A percentile compares a stretch with the other conserved stretches of the same genome.
Evolutionary conservation across 2,797 vertebrate genomes (phyloP).

Genomic region (Gallinago nigripennis): DNA sequence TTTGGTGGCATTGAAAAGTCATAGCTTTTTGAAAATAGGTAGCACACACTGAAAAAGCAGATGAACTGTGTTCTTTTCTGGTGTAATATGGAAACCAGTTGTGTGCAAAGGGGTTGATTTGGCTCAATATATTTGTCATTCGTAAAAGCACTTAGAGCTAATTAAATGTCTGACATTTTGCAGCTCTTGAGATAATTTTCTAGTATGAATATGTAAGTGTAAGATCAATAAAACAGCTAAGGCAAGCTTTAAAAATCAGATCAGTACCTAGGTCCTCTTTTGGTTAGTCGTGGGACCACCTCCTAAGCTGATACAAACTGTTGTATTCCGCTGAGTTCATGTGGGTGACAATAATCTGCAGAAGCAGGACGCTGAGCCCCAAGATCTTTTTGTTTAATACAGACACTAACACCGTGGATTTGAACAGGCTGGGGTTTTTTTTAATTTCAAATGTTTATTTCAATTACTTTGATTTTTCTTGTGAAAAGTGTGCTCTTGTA

Average conservation of each 20-base stretch:
- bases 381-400: not conserved
- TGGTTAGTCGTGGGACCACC: not conserved
- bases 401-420: slow-evolving; percentile 42
- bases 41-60: not conserved
- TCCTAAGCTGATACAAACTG: not conserved
- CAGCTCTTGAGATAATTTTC: slow-evolving; percentile 33
- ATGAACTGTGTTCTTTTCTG: not conserved
- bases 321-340: not conserved
- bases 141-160: not conserved
- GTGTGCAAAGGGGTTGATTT: not conserved
- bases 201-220: not conserved
- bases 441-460: slow-evolving; percentile 63
- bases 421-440: slow-evolving; percentile 36
- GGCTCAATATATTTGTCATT: not conserved
- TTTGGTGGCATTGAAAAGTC: not conserved
- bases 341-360: not conserved
- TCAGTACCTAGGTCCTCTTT: not conserved
- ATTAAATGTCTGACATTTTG: slow-evolving; percentile 10
- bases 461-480: slow-evolving; percentile 70
- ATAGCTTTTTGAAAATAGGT: not conserved
- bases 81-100: not conserved
- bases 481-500: slow-evolving; percentile 78
- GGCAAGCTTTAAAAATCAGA: slow-evolving; percentile 6
- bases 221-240: slow-evolving; percentile 16
- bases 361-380: not conserved